Evolutionary conservation across 2,113 vertebrate genomes (phyloP), one percentile per base, ranked within the genome.

Genomic region (Pelmatolapia mariae): DNA sequence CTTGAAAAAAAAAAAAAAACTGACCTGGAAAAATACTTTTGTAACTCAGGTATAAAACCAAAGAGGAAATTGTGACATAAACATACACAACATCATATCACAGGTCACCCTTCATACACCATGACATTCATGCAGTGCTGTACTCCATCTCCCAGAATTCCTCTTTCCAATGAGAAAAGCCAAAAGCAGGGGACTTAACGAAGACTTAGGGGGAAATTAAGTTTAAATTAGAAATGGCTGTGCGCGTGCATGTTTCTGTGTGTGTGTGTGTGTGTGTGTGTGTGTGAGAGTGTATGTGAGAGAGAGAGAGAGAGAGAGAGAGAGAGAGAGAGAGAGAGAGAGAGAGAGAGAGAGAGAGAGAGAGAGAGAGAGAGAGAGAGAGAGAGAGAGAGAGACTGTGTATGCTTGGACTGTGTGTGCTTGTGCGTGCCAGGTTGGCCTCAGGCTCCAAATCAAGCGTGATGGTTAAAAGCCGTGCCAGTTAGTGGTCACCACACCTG

Each of bases 401-500:
- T 66, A 2, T 53, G 57, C 15, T 40, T 24, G 36, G 80, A 16
- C 24, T 36, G 80, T 85, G 80, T 86, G 79, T 31, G 76, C 16
- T 10, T 84, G 84, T 81, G 76, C 7, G 22, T 47, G 85, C 87
- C 92, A 93, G 88, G 26, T 85, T 33, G 80, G 90, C 80, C 90
- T 85, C 85, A 22, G 88, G 90, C 91, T 86, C 78, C 85, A 86
- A 87, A 93, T 91, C 93, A 92, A 87, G 91, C 85, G 66, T 93
- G 92, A 89, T 87, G 54, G 92, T 91, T 91, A 86, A 93, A 95
- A 91, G 91, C 83, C 19, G 24, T 61, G 87, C 90, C 81, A 91
- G 89, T 91, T 88, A 80, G 92, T 71, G 88, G 91, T 93, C 92
- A 88, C 89, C 89, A 89, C 94, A 95, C 93, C 94, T 93, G 94